Conservation (phyloP, 2,888 invertebrate genomes). For the Geotrupes spiniger region DNA sequence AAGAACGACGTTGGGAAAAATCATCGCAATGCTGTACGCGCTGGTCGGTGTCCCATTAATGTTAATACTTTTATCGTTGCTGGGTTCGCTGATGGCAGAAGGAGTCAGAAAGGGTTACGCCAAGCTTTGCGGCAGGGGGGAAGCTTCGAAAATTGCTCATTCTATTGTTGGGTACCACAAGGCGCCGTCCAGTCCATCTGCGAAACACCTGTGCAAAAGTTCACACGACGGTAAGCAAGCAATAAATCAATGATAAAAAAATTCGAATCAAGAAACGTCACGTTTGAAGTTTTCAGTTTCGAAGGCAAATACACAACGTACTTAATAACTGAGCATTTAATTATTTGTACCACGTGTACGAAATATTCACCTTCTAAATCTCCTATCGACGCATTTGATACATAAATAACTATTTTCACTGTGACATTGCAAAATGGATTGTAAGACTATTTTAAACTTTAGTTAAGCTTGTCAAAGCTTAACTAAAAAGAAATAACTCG, state of each 20-base stretch:
- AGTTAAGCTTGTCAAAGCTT: too few species aligned
- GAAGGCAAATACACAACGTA: too few species aligned
- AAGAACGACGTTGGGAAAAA: conserved; percentile 76
- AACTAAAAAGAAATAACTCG: too few species aligned
- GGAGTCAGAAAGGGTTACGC: conserved; percentile 69
- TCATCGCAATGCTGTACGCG: conserved; percentile 83
- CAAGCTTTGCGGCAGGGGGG: conserved; percentile 48
- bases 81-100: conserved; percentile 78
- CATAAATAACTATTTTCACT: too few species aligned
- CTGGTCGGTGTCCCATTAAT: conserved; percentile 85
- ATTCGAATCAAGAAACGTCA: conserved; percentile 9
- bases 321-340: too few species aligned
- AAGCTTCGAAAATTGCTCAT: conserved; percentile 20
- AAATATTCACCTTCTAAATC: too few species aligned
- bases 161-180: conserved; percentile 53
- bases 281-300: too few species aligned
- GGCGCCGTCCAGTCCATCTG: conserved; percentile 55
- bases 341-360: too few species aligned
- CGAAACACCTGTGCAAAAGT: conserved; percentile 50
- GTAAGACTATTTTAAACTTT: too few species aligned
- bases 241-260: not conserved
- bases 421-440: too few species aligned
- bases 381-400: too few species aligned
- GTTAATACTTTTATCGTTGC: conserved; percentile 79
- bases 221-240: conserved; percentile 36